Evolutionary conservation across 1,140 invertebrate genomes (phyloP).

Genomic region (Trichonephila clavata): DNA sequence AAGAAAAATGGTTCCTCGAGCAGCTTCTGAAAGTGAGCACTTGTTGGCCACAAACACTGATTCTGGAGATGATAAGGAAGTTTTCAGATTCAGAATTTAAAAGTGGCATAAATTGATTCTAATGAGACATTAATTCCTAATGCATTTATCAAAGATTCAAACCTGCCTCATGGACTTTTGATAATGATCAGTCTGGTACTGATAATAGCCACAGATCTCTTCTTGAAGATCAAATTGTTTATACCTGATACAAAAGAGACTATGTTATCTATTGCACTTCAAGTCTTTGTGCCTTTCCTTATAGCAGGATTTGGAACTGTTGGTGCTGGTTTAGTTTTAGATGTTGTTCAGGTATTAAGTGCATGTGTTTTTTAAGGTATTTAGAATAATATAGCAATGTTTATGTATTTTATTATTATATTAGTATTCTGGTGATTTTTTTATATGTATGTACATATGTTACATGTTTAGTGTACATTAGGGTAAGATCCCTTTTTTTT

Average conservation of each 20-base stretch:
- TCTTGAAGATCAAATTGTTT: conserved; percentile 53
- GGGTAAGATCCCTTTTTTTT: too few relatives aligned
- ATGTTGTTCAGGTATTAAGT: conserved; percentile 81
- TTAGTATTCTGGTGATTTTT: too few relatives aligned
- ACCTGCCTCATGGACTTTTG: conserved; percentile 45
- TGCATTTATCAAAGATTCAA: conserved; percentile 48
- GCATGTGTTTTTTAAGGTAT: background rate
- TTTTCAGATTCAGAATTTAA: background rate
- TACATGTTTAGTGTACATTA: too few relatives aligned
- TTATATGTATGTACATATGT: too few relatives aligned
- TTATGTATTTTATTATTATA: too few relatives aligned
- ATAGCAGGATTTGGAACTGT: conserved; percentile 83
- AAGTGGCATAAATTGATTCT: conserved; percentile 11
- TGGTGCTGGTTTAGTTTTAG: conserved; percentile 82
- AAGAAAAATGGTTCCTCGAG: conserved; percentile 75
- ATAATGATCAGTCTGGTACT: background rate
- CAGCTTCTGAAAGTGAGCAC: conserved; percentile 18
- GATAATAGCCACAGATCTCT: conserved; percentile 56
- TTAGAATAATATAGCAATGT: too few relatives aligned
- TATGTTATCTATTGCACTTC: conserved; percentile 78
- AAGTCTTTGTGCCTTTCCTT: conserved; percentile 83
- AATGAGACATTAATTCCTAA: conserved; percentile 16
- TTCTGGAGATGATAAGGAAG: background rate
- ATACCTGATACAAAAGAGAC: conserved; percentile 74
- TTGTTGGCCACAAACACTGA: conserved; percentile 16